Percentiles rank a stretch among this genome's conserved stretches.
phyloP scores from a whole-genome alignment of 2,113 vertebrate genomes.

The Neotragus moschatus region DNA sequence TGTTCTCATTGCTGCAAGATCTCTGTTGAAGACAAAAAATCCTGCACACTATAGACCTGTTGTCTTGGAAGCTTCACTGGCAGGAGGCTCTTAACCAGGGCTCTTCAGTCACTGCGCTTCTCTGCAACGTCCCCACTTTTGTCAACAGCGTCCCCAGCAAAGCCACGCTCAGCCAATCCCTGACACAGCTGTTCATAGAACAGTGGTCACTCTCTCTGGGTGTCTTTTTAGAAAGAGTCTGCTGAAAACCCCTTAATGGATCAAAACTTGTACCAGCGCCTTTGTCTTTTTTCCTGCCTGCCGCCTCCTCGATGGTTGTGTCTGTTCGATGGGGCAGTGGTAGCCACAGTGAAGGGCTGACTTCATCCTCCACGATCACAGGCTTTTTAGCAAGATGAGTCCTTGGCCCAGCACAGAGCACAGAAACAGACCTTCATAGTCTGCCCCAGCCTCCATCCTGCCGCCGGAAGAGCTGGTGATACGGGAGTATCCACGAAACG shows the following conservation, averaged over 20 bases:
- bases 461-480: too few relatives aligned
- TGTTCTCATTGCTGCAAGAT: not conserved
- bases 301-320: not conserved
- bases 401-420: not conserved
- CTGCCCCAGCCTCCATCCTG: not conserved
- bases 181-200: not conserved
- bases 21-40: not conserved
- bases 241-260: not conserved
- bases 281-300: not conserved
- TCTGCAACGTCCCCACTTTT: not conserved
- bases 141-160: not conserved
- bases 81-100: not conserved
- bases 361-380: not conserved
- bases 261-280: not conserved
- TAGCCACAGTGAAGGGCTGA: not conserved
- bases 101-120: not conserved
- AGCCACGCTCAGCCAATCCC: not conserved
- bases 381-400: not conserved
- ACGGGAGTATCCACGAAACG: fast-evolving
- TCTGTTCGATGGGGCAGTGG: not conserved
- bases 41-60: not conserved
- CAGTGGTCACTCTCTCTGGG: not conserved
- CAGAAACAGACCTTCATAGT: not conserved
- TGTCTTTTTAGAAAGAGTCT: not conserved
- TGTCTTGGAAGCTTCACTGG: not conserved